Conservation (phyloP, 2,888 invertebrate genomes). For the Temnothorax rugatulus region DNA sequence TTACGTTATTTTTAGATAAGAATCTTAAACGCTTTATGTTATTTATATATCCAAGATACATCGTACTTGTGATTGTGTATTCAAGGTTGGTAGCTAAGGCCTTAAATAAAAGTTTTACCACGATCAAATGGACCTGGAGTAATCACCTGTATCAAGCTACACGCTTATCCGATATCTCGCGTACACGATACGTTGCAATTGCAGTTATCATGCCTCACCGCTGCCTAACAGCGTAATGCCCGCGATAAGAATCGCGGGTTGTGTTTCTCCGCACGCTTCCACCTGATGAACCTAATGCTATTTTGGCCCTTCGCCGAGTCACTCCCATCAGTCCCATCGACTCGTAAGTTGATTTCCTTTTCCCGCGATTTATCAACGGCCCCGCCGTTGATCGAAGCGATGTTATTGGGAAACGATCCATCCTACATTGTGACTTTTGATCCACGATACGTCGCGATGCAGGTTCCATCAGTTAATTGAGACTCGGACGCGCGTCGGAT, state of each 20-base stretch:
- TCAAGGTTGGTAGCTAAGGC: background rate
- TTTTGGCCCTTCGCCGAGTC: constrained; percentile 16
- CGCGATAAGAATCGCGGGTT: constrained; percentile 27
- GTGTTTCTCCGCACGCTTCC: constrained; percentile 1
- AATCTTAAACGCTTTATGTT: background rate
- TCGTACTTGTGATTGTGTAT: background rate
- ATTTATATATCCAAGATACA: constrained; percentile 22
- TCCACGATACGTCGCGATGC: background rate
- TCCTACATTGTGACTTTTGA: constrained; percentile 9
- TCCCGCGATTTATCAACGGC: constrained; percentile 27
- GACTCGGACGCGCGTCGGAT: background rate
- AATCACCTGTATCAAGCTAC: constrained; percentile 12
- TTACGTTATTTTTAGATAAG: background rate
- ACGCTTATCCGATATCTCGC: background rate
- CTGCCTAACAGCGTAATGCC: constrained; percentile 7
- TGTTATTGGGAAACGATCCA: constrained; percentile 16
- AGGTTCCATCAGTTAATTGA: background rate
- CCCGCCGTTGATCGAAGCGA: background rate
- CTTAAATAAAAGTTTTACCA: constrained; percentile 28
- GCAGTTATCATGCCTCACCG: constrained; percentile 3
- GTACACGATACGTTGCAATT: constrained; percentile 2
- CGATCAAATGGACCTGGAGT: background rate
- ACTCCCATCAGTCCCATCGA: background rate
- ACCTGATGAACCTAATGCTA: constrained; percentile 23
- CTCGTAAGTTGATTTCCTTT: constrained; percentile 1